Evolutionary conservation across 2,113 vertebrate species (phyloP), one percentile per base, ranked within the genome.

Genomic region (Telmatochromis sp.): DNA sequence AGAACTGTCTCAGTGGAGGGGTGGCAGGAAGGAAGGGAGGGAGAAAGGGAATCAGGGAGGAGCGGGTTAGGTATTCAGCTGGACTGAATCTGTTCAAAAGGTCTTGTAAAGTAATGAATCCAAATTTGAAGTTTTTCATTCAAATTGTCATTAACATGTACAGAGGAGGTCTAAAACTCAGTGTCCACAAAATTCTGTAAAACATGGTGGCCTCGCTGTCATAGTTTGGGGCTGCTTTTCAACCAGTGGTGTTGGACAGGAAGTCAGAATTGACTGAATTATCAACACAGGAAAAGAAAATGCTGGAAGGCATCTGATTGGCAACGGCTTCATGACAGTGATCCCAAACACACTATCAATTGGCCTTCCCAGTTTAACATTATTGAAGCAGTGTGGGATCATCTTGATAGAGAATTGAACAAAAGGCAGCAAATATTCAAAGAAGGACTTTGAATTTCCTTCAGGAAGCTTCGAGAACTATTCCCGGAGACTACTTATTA

Each of bases 181-280:
- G 9, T 35, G 1, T 65, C 60, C 0, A 0, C 60, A 65, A 35
- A 0, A n/a, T 37, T 37, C 63, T 68, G 6, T 11, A 63, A 19
- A 63, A n/a, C 58, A 33, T 5, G 58, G 31, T 35, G 58, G 31
- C 0, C 55, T 33, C 58, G 0, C 58, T 33, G 17, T 65, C 10
- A 65, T 37, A 37, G 19, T 65, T 68, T 68, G 60, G 60, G 19
- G 60, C 33, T 68, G 10, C 33, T 13, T 68, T 68, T 37, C 19
- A 68, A 35, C 33, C 33, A 37, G 60, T 68, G 33, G 33, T 68
- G 60, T 68, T 68, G 60, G 60, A 37, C 33, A 37, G 19, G 33
- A 21, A 37, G 33, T 37, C 19, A 68, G 31, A 68, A 37, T 68
- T 21, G 33, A 68, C 6, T 1, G 33, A 68, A 68, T 68, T 68